Base-by-base conservation (phyloP, 2,113 vertebrate species). In the Hylia prasina region DNA sequence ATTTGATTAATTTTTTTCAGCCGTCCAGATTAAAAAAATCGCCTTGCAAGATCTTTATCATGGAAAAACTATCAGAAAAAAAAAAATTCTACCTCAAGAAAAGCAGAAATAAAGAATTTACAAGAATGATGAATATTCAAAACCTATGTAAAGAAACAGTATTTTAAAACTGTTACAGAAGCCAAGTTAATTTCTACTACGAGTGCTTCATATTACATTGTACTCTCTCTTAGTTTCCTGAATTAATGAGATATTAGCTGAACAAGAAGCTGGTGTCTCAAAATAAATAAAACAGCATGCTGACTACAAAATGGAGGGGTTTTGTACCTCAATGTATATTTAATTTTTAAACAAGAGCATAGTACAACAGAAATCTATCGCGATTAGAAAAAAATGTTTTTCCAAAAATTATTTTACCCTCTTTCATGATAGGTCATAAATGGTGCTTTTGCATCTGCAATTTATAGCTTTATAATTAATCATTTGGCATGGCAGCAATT, bases 331-430 rank as follows among this genome's bases (percentile, higher is more conserved):
- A 51, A 69, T 40, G 13, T 27, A 65, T 25, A 65, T 66, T 45
- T 70, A 78, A 77, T 19, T n/a, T 71, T 53, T 42, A 30, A 64
- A 60, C 20, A 68, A 27, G 17, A 72, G 3, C 5, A 20, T 50
- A 31, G 23, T 18, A 2, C 28, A 57, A 42, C 3, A 56, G 3
- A 24, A 81, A 42, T 27, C 24, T 71, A 68, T 11, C 14, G 37
- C 0, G 0, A 39, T 73, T 18, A 51, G 33, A 60, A 79, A 78
- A 83, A 47, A 45, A 30, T 13, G 0, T 6, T 73, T 85, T 73
- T 57, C 16, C 7, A 48, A 9, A 25, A 10, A 2, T 21, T 87
- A 39, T 83, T 68, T 80, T 28, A 35, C 5, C 3, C 40, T 51
- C 17, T 77, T 66, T 65, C n/a, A 40, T 39, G 11, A 48, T 13